These are phyloP conservation scores for Meiosimyza platycephala DNA, from an alignment of 2,888 invertebrate genomes.

Conservation along the genomic window DNA sequence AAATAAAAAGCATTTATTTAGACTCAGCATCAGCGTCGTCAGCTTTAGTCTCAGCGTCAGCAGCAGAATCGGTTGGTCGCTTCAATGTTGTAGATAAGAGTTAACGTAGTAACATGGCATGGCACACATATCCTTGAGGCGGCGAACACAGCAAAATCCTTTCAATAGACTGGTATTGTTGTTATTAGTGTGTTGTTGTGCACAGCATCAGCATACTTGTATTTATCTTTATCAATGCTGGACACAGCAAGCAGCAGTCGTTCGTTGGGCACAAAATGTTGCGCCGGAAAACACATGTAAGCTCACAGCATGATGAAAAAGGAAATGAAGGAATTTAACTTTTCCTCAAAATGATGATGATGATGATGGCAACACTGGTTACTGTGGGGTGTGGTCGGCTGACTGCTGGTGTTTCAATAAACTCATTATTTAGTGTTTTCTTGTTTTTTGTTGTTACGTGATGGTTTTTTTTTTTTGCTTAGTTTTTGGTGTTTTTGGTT, in stretches of 20 bases:
- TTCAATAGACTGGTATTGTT: conserved; percentile 1
- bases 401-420: no score
- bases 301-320: conserved; percentile 17
- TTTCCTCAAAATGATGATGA: no score
- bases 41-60: no score
- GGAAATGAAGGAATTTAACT: neutral
- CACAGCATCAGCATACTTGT: neutral
- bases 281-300: conserved; percentile 19
- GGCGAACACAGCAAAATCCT: conserved; percentile 7
- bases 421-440: no score
- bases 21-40: neutral
- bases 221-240: conserved; percentile 21
- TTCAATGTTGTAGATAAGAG: no score
- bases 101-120: neutral
- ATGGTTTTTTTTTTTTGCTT: no score
- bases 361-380: no score
- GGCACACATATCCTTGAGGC: neutral
- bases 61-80: no score
- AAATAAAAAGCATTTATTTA: conserved; percentile 14
- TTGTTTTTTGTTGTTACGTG: no score
- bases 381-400: no score
- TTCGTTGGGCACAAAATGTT: neutral
- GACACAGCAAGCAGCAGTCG: neutral
- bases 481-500: no score
- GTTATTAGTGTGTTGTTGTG: neutral